Evolutionary conservation across 2,797 vertebrate genomes (phyloP).

Genomic region (Sebastes cheni): DNA sequence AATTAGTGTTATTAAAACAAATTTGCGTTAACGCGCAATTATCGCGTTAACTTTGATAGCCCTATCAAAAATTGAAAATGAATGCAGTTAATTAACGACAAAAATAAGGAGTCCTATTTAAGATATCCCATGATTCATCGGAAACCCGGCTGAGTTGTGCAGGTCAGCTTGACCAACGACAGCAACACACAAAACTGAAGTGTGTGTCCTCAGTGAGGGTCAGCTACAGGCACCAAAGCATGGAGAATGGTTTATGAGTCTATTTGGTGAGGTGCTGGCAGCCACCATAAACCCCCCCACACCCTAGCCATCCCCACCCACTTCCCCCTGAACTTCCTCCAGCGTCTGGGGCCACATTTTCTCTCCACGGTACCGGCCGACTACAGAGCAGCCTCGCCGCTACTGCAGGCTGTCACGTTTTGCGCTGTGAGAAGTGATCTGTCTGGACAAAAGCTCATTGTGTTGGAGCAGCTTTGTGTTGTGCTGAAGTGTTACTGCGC

Average conservation of each 20-base stretch:
- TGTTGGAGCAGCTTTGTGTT: constrained; percentile 44
- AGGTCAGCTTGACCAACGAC: constrained; percentile 12
- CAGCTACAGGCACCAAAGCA: constrained; percentile 39
- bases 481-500: constrained; percentile 48
- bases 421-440: constrained; percentile 39
- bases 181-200: constrained; percentile 1
- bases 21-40: no score
- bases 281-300: not conserved
- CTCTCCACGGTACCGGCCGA: not conserved
- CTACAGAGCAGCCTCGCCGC: constrained; percentile 1
- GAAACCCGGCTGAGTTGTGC: not conserved
- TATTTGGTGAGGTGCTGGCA: constrained; percentile 34
- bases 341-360: constrained; percentile 31
- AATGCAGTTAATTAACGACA: not conserved
- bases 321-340: constrained; percentile 5
- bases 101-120: not conserved
- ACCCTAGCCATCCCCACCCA: not conserved
- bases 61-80: not conserved
- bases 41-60: no score
- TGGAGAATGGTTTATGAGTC: constrained; percentile 43
- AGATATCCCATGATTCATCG: not conserved
- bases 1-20: no score
- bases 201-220: constrained; percentile 37
- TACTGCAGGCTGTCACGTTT: constrained; percentile 12
- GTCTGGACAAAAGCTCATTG: constrained; percentile 41